A percentile compares a stretch with the other conserved stretches of the same genome.
Conservation (phyloP, 2,113 vertebrate genomes). For the Phylloscopus whistleri region DNA sequence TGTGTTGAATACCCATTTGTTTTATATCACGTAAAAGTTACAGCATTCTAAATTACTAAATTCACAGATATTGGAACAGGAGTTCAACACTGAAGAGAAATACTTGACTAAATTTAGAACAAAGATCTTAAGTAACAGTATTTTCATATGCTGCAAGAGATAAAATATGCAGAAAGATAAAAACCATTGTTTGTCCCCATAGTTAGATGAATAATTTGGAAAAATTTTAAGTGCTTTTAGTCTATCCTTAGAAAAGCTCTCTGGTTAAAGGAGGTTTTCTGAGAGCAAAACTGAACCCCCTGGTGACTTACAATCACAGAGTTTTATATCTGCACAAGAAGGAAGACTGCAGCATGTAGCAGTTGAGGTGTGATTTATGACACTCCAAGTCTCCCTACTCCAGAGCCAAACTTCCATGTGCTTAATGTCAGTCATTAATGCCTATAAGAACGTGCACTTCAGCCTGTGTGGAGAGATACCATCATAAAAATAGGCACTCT, state of each 20-base stretch:
- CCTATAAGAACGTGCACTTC: not conserved
- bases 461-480: not conserved
- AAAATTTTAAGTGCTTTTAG: not conserved
- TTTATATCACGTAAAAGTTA: not conserved
- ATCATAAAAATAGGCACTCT: not conserved
- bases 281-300: not conserved
- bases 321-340: not conserved
- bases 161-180: not conserved
- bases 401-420: not conserved
- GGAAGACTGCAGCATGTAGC: not conserved
- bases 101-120: not conserved
- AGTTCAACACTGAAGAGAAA: not conserved
- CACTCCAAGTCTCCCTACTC: not conserved
- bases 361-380: not conserved
- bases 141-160: not conserved
- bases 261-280: not conserved
- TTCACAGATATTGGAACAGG: not conserved
- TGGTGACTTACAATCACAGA: not conserved
- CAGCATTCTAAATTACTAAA: not conserved
- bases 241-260: not conserved
- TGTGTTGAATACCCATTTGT: not conserved
- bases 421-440: not conserved
- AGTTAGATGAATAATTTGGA: not conserved
- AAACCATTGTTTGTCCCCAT: not conserved
- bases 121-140: not conserved